phyloP scores from a whole-genome alignment of 2,797 vertebrate species.

The Steatocranus sp. region DNA sequence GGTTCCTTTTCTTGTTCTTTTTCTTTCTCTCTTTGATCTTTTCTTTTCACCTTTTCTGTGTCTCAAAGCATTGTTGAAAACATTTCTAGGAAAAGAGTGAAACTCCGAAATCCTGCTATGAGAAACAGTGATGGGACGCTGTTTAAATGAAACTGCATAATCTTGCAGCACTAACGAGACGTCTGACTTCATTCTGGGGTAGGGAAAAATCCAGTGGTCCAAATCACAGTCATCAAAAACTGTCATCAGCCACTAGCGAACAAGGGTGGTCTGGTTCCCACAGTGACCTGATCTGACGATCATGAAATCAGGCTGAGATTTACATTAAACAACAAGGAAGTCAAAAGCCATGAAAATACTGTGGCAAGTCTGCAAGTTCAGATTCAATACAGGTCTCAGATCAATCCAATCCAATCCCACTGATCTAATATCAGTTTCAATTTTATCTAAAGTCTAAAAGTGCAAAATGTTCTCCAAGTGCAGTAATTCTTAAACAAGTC shows the following conservation, averaged over 20 bases:
- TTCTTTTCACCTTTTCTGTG: not conserved
- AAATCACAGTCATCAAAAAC: not conserved
- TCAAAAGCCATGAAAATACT: not conserved
- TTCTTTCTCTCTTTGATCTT: not conserved
- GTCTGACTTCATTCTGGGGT: not conserved
- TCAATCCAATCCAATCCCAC: not conserved
- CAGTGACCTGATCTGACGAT: not conserved
- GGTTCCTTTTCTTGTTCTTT: not conserved
- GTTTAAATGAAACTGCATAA: not conserved
- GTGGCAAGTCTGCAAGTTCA: not conserved
- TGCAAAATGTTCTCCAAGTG: not conserved
- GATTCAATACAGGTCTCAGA: not conserved
- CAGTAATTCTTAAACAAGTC: not conserved
- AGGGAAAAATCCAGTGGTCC: not conserved
- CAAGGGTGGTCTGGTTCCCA: not conserved
- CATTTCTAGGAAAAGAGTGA: not conserved
- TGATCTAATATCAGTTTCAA: not conserved
- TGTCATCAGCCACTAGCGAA: rapidly evolving
- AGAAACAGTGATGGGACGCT: not conserved
- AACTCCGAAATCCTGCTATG: not conserved
- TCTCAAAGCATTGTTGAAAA: not conserved
- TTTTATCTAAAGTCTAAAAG: not conserved
- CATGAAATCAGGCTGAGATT: not conserved
- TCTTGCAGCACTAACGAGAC: not conserved
- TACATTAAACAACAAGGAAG: not conserved